These are phyloP conservation scores for Acanthosepion pharaonis DNA, from an alignment of 2,888 invertebrate genomes.

Conservation along the genomic window DNA sequence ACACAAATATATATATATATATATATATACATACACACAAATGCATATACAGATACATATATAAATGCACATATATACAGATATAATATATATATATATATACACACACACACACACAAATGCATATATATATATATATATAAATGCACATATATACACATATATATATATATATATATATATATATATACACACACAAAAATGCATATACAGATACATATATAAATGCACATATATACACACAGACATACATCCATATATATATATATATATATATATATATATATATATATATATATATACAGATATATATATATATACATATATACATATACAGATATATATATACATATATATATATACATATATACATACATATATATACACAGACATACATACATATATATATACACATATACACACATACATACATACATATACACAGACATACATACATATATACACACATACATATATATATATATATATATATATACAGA, in stretches of 20 bases:
- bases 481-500: too few relatives aligned
- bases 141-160: background rate
- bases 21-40: background rate
- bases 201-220: background rate
- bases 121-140: background rate
- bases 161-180: constrained; percentile 23
- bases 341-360: too few relatives aligned
- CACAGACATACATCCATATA: too few relatives aligned
- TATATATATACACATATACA: too few relatives aligned
- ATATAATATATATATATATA: background rate
- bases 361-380: background rate
- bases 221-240: background rate
- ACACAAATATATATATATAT: background rate
- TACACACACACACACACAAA: background rate
- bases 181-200: too few relatives aligned
- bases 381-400: background rate
- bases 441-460: too few relatives aligned
- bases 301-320: background rate
- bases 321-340: background rate
- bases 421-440: too few relatives aligned
- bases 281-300: background rate
- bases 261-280: too few relatives aligned
- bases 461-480: too few relatives aligned
- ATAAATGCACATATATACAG: background rate
- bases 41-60: background rate